Base-by-base conservation (phyloP, 2,888 invertebrate species). In the Acronicta alni region DNA sequence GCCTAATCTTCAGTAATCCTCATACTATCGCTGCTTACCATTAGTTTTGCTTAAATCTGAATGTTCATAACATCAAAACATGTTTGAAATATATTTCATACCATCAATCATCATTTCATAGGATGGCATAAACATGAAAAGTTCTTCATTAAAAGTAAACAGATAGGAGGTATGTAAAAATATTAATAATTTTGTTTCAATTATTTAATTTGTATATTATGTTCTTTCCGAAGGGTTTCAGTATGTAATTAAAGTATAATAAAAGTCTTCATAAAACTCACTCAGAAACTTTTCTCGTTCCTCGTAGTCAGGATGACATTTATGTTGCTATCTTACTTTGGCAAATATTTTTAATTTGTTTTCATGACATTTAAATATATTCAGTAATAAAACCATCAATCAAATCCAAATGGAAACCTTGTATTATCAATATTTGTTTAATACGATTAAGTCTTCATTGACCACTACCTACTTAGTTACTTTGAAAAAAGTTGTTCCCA, bases 241-340 rank as follows among this genome's bases (percentile, higher is more conserved):
- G 57, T 56, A 75, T 67, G 68, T 73, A 78, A 73, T 82, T 79
- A 77, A 79, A 78, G 75, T 75, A 67, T 76, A 75, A 77, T 80
- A 79, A 82, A 83, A 83, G 69, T 80, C 75, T 59, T 71, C 65
- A 72, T 74, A 80, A 78, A 82, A 75, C 77, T 81, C 68, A 60
- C 49, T 41, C 46, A 37, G 37, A 72, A 88, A 87, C 80, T 89
- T 89, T 87, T 81, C 82, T 85, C 84, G 78, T 85, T 84, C 70
- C 67, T 80, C 67, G 71, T 77, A 83, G 85, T 87, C 84, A 84
- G 82, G 81, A 81, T 83, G 86, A 81, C 80, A 83, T 85, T 85
- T 83, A 77, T 76, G 72, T 81, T 81, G 77, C 83, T 88, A 89
- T 86, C 84, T 83, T 81, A 75, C 75, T 87, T 85, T 86, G 80